phyloP scores from a whole-genome alignment of 2,797 vertebrate species.

The Okamejei kenojei region DNA sequence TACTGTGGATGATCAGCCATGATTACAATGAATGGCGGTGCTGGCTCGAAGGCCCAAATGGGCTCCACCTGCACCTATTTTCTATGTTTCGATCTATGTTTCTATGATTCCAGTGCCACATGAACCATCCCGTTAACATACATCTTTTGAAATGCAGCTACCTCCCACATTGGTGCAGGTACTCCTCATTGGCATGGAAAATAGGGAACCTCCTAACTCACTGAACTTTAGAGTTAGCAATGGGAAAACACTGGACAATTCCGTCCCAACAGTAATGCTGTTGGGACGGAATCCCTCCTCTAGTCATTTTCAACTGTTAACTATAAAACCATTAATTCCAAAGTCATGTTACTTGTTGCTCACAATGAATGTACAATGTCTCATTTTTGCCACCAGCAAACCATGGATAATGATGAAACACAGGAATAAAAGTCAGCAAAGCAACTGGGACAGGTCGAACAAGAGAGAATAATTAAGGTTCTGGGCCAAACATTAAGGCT shows the following conservation, averaged over 20 bases:
- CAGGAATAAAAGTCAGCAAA: background rate
- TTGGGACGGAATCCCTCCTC: too few species aligned
- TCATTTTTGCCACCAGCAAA: background rate
- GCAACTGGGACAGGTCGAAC: background rate
- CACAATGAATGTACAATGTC: background rate
- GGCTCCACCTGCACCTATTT: too few species aligned
- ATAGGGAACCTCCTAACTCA: background rate
- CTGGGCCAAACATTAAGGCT: too few species aligned
- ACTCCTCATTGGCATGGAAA: background rate
- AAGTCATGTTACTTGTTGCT: background rate
- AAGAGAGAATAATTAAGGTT: background rate
- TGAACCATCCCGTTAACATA: background rate
- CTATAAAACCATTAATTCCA: background rate
- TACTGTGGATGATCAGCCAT: too few species aligned
- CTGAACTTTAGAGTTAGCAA: background rate
- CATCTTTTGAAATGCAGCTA: background rate
- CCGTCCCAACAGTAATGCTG: background rate
- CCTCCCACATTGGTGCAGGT: background rate
- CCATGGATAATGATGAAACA: background rate
- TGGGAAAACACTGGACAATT: background rate
- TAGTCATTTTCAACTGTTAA: background rate
- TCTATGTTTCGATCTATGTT: too few species aligned
- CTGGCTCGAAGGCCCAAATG: too few species aligned
- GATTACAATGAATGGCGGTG: too few species aligned
- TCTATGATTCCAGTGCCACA: background rate